Conservation (phyloP, 1,140 invertebrate species). For the Zaprionus ghesquierei region DNA sequence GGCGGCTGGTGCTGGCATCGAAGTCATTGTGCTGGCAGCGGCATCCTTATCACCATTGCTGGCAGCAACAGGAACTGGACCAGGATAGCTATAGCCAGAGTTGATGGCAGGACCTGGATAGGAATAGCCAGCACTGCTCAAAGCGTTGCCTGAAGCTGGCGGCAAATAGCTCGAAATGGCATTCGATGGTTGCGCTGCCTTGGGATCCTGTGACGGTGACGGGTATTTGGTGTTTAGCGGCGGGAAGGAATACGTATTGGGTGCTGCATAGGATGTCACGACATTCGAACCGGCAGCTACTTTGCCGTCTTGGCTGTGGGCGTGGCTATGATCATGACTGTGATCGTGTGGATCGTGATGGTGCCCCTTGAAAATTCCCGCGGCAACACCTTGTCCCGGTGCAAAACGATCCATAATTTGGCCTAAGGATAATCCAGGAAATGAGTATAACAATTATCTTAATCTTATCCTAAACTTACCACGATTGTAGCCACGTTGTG, state of each 20-base stretch:
- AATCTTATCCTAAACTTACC: slow-evolving; percentile 25
- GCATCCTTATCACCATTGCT: slow-evolving; percentile 50
- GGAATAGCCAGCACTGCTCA: slow-evolving; percentile 48
- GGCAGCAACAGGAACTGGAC: slow-evolving; percentile 39
- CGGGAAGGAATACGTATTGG: slow-evolving; percentile 71
- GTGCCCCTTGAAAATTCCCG: slow-evolving; percentile 54
- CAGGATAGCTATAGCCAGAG: slow-evolving; percentile 58
- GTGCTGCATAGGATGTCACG: slow-evolving; percentile 58
- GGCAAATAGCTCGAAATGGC: slow-evolving; percentile 69
- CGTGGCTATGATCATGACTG: slow-evolving; percentile 48
- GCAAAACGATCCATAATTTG: slow-evolving; percentile 66
- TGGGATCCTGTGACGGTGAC: slow-evolving; percentile 59
- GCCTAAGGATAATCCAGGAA: slow-evolving; percentile 12
- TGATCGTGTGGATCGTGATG: no score
- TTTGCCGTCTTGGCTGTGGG: slow-evolving; percentile 46
- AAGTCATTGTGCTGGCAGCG: slow-evolving; percentile 44
- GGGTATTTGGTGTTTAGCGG: slow-evolving; percentile 70
- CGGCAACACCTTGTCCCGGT: slow-evolving; percentile 68
- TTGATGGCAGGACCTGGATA: slow-evolving; percentile 49
- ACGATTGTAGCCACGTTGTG: slow-evolving; percentile 31
- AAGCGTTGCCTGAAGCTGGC: slow-evolving; percentile 63
- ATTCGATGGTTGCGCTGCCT: slow-evolving; percentile 54
- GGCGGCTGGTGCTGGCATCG: slow-evolving; percentile 8
- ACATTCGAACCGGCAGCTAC: slow-evolving; percentile 53
- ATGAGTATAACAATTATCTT: background rate